phyloP scores from a whole-genome alignment of 1,140 invertebrate genomes.

The Drosophila melanogaster region DNA sequence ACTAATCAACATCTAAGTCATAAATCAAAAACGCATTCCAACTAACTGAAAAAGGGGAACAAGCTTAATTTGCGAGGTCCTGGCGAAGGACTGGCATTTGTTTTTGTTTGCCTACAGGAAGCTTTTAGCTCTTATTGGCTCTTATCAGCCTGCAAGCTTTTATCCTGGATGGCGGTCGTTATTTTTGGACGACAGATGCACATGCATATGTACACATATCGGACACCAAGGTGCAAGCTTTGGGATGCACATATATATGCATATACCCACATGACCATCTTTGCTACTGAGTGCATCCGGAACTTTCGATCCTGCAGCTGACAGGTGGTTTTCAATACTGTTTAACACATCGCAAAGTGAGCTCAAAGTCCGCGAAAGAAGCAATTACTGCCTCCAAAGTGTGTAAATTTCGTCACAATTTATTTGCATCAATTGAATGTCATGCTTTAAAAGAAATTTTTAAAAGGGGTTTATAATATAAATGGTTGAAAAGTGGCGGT shows the following conservation, averaged over 20 bases:
- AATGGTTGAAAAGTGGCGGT: no score
- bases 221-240: slow-evolving; percentile 11
- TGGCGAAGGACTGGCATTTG: slow-evolving; percentile 1
- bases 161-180: not conserved
- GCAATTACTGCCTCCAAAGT: not conserved
- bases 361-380: not conserved
- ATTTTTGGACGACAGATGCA: slow-evolving; percentile 15
- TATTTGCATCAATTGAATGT: no score
- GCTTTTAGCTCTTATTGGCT: slow-evolving; percentile 14
- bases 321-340: slow-evolving; percentile 5
- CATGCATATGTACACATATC: not conserved
- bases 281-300: not conserved
- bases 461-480: no score
- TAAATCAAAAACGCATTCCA: slow-evolving; percentile 10
- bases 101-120: slow-evolving; percentile 1
- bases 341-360: not conserved
- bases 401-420: not conserved
- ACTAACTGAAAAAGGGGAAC: slow-evolving; percentile 1
- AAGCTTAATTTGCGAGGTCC: slow-evolving; percentile 11
- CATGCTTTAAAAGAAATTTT: no score
- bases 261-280: not conserved
- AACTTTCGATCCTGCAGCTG: slow-evolving; percentile 5
- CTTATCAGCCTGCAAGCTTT: slow-evolving; percentile 20
- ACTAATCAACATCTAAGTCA: not conserved
- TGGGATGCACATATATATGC: not conserved